A percentile compares a stretch with the other conserved stretches of the same genome.
phyloP scores from a whole-genome alignment of 2,888 invertebrate species.

The Argyresthia goedartella region DNA sequence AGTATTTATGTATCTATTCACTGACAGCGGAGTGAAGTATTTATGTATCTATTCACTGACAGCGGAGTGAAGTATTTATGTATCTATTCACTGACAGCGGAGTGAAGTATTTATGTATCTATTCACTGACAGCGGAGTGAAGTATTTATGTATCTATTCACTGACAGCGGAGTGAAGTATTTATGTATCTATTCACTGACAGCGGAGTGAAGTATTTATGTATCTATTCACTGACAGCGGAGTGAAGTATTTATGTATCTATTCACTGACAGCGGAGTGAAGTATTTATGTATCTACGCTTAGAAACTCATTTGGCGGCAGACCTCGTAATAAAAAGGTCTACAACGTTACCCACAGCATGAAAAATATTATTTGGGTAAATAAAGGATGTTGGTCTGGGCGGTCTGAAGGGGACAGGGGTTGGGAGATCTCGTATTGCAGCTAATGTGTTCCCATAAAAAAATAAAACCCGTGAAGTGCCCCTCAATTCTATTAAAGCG shows the following conservation, averaged over 20 bases:
- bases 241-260: constrained; percentile 49
- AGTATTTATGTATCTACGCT: constrained; percentile 58
- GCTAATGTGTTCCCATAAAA: constrained; percentile 51
- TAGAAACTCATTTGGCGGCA: constrained; percentile 55
- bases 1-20: constrained; percentile 55
- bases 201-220: constrained; percentile 43
- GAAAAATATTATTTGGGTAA: constrained; percentile 55
- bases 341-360: constrained; percentile 31
- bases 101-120: constrained; percentile 50
- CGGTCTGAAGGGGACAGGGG: too few relatives aligned
- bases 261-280: constrained; percentile 23
- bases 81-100: constrained; percentile 23
- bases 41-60: constrained; percentile 43
- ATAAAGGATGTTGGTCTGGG: constrained; percentile 7
- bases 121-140: constrained; percentile 24
- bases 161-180: constrained; percentile 32
- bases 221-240: constrained; percentile 23
- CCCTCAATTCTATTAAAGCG: constrained; percentile 5
- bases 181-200: constrained; percentile 43
- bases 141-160: constrained; percentile 55
- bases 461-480: constrained; percentile 29
- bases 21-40: constrained; percentile 32
- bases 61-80: constrained; percentile 43
- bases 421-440: constrained; percentile 31
- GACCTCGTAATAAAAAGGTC: constrained; percentile 50